Evolutionary conservation across 2,888 invertebrate species (phyloP).

Genomic region (Amphimallon solstitiale): DNA sequence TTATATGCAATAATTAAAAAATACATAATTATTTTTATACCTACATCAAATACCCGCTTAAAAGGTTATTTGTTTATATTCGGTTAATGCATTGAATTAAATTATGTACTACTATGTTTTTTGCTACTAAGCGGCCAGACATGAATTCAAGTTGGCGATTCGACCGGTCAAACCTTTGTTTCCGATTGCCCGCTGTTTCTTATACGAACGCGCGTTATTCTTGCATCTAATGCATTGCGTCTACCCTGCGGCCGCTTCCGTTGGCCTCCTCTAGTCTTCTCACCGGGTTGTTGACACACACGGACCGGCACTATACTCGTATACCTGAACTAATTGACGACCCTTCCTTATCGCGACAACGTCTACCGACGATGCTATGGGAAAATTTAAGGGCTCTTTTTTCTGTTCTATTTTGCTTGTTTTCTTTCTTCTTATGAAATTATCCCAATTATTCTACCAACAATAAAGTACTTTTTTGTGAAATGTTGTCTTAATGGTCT

Average conservation of each 20-base stretch:
- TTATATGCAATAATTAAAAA: too few relatives aligned
- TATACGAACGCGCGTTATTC: constrained; percentile 8
- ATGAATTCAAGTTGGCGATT: constrained; percentile 48
- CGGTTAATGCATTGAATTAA: too few relatives aligned
- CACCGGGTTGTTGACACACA: constrained; percentile 50
- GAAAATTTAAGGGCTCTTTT: constrained; percentile 1
- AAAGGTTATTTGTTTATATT: too few relatives aligned
- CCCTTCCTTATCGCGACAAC: constrained; percentile 36
- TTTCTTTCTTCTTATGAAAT: neutral
- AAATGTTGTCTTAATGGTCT: too few relatives aligned
- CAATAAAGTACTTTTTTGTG: too few relatives aligned
- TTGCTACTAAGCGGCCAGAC: constrained; percentile 29
- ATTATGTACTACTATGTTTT: constrained; percentile 13
- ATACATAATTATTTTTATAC: too few relatives aligned
- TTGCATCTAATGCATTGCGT: constrained; percentile 22
- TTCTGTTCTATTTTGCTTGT: neutral
- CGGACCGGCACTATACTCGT: constrained; percentile 43
- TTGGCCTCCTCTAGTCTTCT: constrained; percentile 39
- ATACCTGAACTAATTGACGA: constrained; percentile 52
- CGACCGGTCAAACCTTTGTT: constrained; percentile 45
- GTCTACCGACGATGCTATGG: constrained; percentile 7
- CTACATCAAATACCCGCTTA: too few relatives aligned
- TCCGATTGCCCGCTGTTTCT: constrained; percentile 46
- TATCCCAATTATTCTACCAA: too few relatives aligned
- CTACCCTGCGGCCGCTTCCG: constrained; percentile 39